Base-by-base conservation (phyloP, 1,140 invertebrate genomes). In the Sminthurides bifidus region DNA sequence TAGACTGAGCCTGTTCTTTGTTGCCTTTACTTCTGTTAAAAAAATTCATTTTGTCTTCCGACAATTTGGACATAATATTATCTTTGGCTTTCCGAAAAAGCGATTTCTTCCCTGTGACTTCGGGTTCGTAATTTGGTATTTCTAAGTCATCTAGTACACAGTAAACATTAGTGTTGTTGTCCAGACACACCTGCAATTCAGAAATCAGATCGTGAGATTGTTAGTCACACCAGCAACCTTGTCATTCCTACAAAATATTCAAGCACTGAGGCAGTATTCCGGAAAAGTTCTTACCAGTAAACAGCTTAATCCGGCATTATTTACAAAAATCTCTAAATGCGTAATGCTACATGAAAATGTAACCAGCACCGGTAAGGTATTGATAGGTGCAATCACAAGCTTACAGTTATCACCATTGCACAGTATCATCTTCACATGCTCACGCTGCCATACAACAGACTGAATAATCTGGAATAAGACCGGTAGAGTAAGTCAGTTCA, bases 41-140 rank as follows among this genome's bases (percentile, higher is more conserved):
- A 41, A 65, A 58, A 12, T 38, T 50, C 30, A 63, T 59, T 49
- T 65, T 61, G 6, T 59, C 58, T 21, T 65, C 59, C 1, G 49
- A 49, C 17, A 61, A 58, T 31, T 56, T 61, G 12, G 59, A 61
- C 46, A 65, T 59, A 8, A 65, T 38, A 48, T 65, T 65, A 45
- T 65, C 63, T 26, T 60, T 61, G 3, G 63, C 63, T 56, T 61
- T 60, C 23, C 58, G 49, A 45, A 65, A 65, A 27, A 65, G 59
- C 44, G 63, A 65, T 26, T 65, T 65, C 45, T 61, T 61, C 27
- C 38, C 53, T n/a, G 45, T 43, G 35, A 44, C 27, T 52, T 61
- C 63, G 3, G 19, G 26, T 26, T 41, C 27, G 12, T 57, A 51
- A 45, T 14, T 8, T 24, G 59, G 56, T 5, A 60, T 43, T 14